Evolutionary conservation across 2,888 invertebrate genomes (phyloP), one percentile per base, ranked within the genome.

Genomic region (Acanthacorydalis orientalis): DNA sequence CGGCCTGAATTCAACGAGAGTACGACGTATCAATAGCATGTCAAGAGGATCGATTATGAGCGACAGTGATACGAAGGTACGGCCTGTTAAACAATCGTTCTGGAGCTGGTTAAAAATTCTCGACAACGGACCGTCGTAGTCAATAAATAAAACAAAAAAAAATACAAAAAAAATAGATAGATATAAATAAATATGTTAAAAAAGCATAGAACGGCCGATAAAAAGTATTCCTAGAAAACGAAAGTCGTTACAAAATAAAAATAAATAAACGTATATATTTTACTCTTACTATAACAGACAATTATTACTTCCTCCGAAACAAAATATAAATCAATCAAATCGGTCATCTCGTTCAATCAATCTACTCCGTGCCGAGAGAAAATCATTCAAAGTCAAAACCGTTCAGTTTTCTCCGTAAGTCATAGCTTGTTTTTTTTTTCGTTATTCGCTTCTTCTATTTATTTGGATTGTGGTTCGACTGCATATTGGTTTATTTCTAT

Each of bases 101-200:
- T 81, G 80, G 80, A 75, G 72, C 69, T 73, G 74, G 73, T 70
- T 75, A 69, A 72, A 77, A 73, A 72, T 70, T 53, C 65, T 64
- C 61, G 64, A 67, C 69, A 74, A 72, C 64, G 71, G 73, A 57
- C 65, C 68, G 57, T 60, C 66, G 58, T 66, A 65, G 63, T 59
- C 58, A 53, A 54, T 55, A 23, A 23, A 23, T 23, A 23, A 23
- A 23, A 2, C 2, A 23, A 23, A 4, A 23, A 23, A 37, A 12
- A 37, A 37, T 37, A 37, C 37, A 37, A 37, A 37, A 37, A 37
- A 37, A 37, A 12, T 23, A 23, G 23, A 23, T 23, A 23, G 23
- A 23, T 23, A 23, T 23, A 23, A 4, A 23, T 4, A 23, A 4
- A 23, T 4, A 23, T 23, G 6, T 23, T 4, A 2, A 23, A 2